A percentile compares a stretch with the other conserved stretches of the same genome.
phyloP scores from a whole-genome alignment of 2,797 vertebrate genomes.

The Lophotriccus pileatus region DNA sequence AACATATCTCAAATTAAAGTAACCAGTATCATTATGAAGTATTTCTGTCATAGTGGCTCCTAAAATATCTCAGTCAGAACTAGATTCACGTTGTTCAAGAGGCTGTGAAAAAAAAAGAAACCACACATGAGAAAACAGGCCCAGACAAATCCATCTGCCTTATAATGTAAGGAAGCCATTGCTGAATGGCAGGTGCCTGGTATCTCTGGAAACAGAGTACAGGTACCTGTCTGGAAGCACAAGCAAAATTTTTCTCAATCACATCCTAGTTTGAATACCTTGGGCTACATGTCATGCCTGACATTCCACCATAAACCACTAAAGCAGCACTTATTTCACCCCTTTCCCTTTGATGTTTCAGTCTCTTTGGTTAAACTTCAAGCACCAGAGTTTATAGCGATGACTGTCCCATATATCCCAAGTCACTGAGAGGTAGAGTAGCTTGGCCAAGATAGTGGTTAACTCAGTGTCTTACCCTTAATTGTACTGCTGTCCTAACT shows the following conservation, averaged over 20 bases:
- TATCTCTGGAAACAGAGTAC: background rate
- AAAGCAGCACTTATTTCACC: background rate
- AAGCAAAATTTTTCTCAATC: background rate
- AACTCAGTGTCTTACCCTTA: background rate
- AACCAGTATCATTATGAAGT: background rate
- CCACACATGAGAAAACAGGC: rapidly evolving
- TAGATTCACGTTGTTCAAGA: background rate
- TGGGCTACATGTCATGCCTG: background rate
- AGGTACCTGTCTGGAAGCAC: background rate
- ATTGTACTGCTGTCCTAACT: background rate
- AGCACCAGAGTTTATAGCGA: background rate
- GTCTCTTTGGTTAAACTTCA: background rate
- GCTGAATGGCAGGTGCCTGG: background rate
- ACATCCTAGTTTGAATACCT: background rate
- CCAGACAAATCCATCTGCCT: background rate
- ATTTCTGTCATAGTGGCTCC: background rate
- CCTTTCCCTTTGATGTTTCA: background rate
- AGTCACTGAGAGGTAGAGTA: background rate
- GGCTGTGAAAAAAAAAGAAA: background rate
- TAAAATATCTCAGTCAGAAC: background rate
- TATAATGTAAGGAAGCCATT: background rate
- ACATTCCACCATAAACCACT: background rate
- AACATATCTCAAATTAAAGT: constrained; percentile 3
- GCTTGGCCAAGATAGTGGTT: background rate
- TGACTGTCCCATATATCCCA: background rate